Conservation (phyloP, 2,888 invertebrate genomes). For the Drosophila nr. medialis region DNA sequence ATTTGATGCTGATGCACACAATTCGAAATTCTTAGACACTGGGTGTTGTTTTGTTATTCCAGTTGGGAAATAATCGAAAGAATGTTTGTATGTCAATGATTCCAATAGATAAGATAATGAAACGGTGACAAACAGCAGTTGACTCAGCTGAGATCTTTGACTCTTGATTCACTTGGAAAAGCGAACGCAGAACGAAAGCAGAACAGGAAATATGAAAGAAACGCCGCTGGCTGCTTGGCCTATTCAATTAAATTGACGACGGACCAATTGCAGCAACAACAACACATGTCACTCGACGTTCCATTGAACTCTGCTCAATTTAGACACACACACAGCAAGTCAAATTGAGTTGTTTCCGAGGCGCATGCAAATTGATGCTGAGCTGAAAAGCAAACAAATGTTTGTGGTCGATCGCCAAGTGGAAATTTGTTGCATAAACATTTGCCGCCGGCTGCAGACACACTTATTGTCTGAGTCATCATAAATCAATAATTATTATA, state of each 20-base stretch:
- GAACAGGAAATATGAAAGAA: conserved; percentile 37
- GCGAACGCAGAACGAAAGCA: conserved; percentile 1
- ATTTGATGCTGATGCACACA: conserved; percentile 25
- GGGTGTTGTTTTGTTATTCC: conserved; percentile 13
- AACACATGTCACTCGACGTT: conserved; percentile 70
- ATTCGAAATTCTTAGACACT: conserved; percentile 9
- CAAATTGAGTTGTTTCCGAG: conserved; percentile 55
- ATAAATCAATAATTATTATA: conserved; percentile 17
- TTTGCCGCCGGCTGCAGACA: conserved; percentile 17
- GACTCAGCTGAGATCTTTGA: conserved; percentile 42
- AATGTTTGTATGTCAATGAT: conserved; percentile 14
- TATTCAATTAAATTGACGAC: conserved; percentile 55
- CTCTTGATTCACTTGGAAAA: conserved; percentile 14
- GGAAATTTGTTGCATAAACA: conserved; percentile 75
- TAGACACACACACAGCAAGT: conserved; percentile 2
- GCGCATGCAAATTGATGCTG: conserved; percentile 57
- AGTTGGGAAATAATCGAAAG: background rate
- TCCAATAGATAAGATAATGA: conserved; percentile 54
- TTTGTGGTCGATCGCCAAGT: conserved; percentile 57
- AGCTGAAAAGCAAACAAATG: conserved; percentile 62
- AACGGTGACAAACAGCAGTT: conserved; percentile 34
- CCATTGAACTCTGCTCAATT: conserved; percentile 68
- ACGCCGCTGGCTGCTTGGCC: conserved; percentile 25
- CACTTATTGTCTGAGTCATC: conserved; percentile 55
- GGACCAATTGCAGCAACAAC: conserved; percentile 48